Percentiles rank a stretch among this genome's conserved stretches.
These are phyloP conservation scores for Centropristis striata DNA, from an alignment of 2,113 vertebrate genomes.

Conservation along the genomic window DNA sequence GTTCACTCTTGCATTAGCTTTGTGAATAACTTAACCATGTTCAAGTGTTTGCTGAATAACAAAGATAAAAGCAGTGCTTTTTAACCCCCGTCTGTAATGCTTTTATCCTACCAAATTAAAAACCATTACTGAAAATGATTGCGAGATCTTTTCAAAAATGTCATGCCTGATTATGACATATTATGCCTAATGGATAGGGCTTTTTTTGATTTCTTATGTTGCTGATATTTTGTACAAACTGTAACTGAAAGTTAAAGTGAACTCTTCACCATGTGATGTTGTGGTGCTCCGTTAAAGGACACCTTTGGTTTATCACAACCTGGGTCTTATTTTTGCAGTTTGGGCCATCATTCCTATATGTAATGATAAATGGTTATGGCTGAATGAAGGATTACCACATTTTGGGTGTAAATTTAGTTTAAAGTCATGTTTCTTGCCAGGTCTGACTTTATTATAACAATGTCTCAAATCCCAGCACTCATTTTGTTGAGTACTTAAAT, in stretches of 20 bases:
- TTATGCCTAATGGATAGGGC: background rate
- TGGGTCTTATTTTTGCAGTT: background rate
- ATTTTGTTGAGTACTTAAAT: background rate
- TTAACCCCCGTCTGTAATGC: background rate
- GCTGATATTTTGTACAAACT: constrained; percentile 5
- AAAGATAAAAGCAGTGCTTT: constrained; percentile 24
- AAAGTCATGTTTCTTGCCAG: background rate
- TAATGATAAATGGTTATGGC: background rate
- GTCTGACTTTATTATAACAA: too few species aligned
- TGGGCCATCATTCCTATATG: too few species aligned
- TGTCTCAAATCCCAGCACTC: background rate
- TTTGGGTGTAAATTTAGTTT: background rate
- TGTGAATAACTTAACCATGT: constrained; percentile 6
- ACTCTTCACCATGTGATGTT: background rate
- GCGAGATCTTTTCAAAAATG: background rate
- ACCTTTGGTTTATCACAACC: background rate
- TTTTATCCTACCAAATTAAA: constrained; percentile 26
- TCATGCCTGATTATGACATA: background rate
- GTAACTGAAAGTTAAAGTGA: background rate
- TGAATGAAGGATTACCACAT: too few species aligned
- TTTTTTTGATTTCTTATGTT: background rate
- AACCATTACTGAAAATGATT: background rate
- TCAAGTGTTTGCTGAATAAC: background rate
- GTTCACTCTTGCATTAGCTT: background rate
- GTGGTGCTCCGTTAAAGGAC: background rate